Base-by-base conservation (phyloP, 1,140 invertebrate genomes). In the Drosophila guanche region DNA sequence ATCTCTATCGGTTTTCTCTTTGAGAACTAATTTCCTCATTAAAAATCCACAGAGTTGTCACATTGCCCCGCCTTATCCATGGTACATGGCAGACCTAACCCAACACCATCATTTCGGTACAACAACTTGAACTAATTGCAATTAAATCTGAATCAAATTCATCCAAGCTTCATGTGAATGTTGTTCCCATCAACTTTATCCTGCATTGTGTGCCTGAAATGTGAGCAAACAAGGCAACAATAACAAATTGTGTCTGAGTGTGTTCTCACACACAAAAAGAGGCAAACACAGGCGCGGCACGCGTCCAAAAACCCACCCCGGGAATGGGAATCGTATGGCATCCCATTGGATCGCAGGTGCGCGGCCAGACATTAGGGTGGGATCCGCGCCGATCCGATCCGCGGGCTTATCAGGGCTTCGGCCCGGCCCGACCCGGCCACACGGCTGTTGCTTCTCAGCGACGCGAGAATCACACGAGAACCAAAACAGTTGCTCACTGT, bases 381-480 rank as follows among this genome's bases (percentile, higher is more conserved):
- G 65, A 48, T 52, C n/a, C 48, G 57, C 10, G 16, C 40, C 41
- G 4, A 51, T 73, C 42, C 43, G 47, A 29, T 75, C 43, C 43
- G 42, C n/a, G 72, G 72, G 53, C 55, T 67, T 50, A 46, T 51
- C 46, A 61, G 43, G 37, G 55, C 50, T 41, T 53, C 52, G 59
- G 67, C 58, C 53, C 55, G 37, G 10, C 3, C 25, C 25, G 1
- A 1, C n/a, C n/a, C n/a, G 25, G 25, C 25, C 33, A 37, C 33
- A 37, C 33, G 33, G 47, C 78, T 63, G 72, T 63, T 57, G 79
- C 76, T 84, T 84, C 81, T 55, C 71, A 84, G 65, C 52, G 41
- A 23, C 27, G 14, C 14, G 56, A 74, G 66, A 81, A 85, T 86
- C 81, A 86, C 81, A 86, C 81, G 81, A 86, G 81, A 86, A 86